Evolutionary conservation across 2,113 vertebrate genomes (phyloP).

Genomic region (Podilymbus podiceps): DNA sequence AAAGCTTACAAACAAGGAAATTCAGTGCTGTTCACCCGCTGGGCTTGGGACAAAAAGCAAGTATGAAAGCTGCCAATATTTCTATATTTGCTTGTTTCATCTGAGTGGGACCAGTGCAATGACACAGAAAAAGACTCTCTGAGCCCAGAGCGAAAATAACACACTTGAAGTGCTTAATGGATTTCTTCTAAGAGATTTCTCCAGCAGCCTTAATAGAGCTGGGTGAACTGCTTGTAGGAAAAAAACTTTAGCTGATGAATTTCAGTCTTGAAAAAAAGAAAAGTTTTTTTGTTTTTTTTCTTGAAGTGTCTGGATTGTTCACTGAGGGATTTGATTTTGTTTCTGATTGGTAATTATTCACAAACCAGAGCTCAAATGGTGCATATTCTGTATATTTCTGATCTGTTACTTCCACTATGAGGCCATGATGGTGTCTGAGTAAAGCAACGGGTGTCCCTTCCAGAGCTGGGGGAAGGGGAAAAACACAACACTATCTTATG

Average conservation of each 20-base stretch:
- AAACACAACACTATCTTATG: not conserved
- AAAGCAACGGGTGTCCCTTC: rapidly evolving
- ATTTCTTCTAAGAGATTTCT: slow-evolving; percentile 54
- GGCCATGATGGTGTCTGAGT: not conserved
- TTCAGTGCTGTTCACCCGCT: slow-evolving; percentile 14
- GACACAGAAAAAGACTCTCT: slow-evolving; percentile 57
- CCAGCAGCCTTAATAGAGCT: slow-evolving; percentile 45
- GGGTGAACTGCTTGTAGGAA: not conserved
- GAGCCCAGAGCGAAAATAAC: slow-evolving; percentile 50
- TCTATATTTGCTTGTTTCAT: slow-evolving; percentile 64
- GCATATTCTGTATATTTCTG: not conserved
- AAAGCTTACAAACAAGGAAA: slow-evolving; percentile 53
- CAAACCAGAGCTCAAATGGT: not conserved
- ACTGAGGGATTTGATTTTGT: not conserved
- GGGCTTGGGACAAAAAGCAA: slow-evolving; percentile 23
- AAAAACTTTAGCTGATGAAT: not conserved
- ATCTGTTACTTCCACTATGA: not conserved
- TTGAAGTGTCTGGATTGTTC: not conserved
- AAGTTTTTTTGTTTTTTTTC: not conserved
- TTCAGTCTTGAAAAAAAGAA: not conserved
- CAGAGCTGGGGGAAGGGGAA: not conserved
- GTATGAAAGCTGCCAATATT: slow-evolving; percentile 59
- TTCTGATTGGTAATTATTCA: not conserved
- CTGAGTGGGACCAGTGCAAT: slow-evolving; percentile 33
- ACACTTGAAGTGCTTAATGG: slow-evolving; percentile 64